Evolutionary conservation across 2,888 invertebrate genomes (phyloP), one percentile per base, ranked within the genome.

Genomic region (Lasius fuliginosus): DNA sequence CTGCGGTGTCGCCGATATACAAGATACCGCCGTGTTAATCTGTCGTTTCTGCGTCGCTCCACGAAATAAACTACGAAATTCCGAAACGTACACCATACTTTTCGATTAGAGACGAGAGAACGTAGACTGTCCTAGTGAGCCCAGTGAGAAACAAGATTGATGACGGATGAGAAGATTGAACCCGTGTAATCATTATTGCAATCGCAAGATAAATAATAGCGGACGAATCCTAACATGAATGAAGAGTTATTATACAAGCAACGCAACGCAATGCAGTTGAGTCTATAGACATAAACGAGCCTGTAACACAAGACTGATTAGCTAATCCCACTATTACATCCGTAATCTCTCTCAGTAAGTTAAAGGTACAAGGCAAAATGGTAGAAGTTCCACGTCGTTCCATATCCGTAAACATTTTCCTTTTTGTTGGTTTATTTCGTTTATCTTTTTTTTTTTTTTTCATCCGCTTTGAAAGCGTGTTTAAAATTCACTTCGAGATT

Each of bases 271-370:
- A 81, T 81, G 90, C 92, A 93, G 91, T 92, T 92, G 91, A 93
- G 92, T 93, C 90, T 94, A n/a, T 53, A 93, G 92, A 94, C 83
- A 92, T 93, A 93, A 93, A 94, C 91, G 93, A 95, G 94, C 95
- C 95, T 94, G 94, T 94, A 94, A 94, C 93, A 94, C 93, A 95
- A 95, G 95, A 95, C 95, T 95, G 95, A 95, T 94, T 95, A 95
- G 94, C 94, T 94, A 94, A 94, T 93, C 93, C 93, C 92, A 92
- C 92, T 93, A 92, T 53, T 94, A 94, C 93, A 93, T 92, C 92
- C 93, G 90, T 94, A 93, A 94, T 94, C 92, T 93, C 93, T 92
- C 93, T 92, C 92, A 92, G 91, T 93, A 94, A 94, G 94, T 93
- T 92, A 93, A 93, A 88, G 87, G 90, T 90, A 90, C 88, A 90